Evolutionary conservation across 2,888 invertebrate species (phyloP).

Genomic region (Trilocha varians): DNA sequence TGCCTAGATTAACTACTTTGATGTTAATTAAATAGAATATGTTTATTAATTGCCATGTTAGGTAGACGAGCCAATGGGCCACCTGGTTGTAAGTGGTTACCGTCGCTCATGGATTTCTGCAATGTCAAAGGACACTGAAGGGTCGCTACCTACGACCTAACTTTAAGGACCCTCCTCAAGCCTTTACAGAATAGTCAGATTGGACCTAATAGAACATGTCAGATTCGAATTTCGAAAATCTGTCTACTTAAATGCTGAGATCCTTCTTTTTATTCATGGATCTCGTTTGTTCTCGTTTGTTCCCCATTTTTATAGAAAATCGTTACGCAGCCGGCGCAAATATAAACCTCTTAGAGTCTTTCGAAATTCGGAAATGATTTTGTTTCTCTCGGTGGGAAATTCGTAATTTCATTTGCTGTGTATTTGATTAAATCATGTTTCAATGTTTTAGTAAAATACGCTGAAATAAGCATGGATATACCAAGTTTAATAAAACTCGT

Average conservation of each 20-base stretch:
- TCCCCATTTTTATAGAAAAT: background rate
- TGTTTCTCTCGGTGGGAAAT: conserved; percentile 3
- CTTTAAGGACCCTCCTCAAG: too few species aligned
- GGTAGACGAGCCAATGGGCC: too few species aligned
- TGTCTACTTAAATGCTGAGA: background rate
- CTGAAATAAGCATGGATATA: background rate
- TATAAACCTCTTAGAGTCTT: background rate
- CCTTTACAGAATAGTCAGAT: too few species aligned
- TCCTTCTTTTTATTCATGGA: background rate
- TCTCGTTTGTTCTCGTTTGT: background rate
- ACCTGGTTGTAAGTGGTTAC: too few species aligned
- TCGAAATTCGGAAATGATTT: conserved; percentile 5
- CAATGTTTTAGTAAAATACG: background rate
- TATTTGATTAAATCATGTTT: background rate
- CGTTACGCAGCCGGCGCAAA: background rate
- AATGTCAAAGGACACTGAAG: too few species aligned
- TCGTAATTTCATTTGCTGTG: conserved; percentile 4
- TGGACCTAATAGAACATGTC: too few species aligned
- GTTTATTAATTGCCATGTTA: too few species aligned
- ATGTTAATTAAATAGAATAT: too few species aligned
- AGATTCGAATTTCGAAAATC: background rate
- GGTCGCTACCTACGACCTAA: too few species aligned
- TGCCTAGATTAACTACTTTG: too few species aligned
- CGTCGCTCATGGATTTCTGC: too few species aligned
- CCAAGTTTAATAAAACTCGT: background rate